A percentile compares a stretch with the other conserved stretches of the same genome.
phyloP scores from a whole-genome alignment of 2,888 invertebrate genomes.

The Tortrix viridana region DNA sequence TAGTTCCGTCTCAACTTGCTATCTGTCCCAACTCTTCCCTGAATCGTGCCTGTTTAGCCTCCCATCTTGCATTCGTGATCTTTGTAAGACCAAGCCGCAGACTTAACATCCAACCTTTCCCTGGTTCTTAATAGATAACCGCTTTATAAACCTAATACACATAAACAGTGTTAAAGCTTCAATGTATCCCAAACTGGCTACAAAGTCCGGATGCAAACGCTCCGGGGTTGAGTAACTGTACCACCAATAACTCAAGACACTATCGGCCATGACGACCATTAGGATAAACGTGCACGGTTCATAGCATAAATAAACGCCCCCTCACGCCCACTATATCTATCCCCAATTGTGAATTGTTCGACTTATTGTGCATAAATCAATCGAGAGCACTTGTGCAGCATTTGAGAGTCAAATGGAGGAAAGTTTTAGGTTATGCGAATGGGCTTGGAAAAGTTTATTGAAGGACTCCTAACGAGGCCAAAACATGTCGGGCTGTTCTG shows the following conservation, averaged over 20 bases:
- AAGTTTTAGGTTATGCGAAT: slow-evolving; percentile 11
- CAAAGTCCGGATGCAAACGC: not conserved
- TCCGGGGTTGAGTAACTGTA: slow-evolving; percentile 15
- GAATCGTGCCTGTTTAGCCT: too few relatives aligned
- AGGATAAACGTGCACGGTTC: slow-evolving; percentile 47
- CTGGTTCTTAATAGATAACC: too few relatives aligned
- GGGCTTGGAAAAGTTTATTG: not conserved
- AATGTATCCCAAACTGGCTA: too few relatives aligned
- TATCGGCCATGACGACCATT: slow-evolving; percentile 35
- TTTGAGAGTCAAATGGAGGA: slow-evolving; percentile 22
- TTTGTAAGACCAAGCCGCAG: too few relatives aligned
- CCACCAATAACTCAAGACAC: slow-evolving; percentile 28
- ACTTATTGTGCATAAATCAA: slow-evolving; percentile 13
- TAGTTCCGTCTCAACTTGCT: too few relatives aligned
- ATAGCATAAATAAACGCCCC: slow-evolving; percentile 54
- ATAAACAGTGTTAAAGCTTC: too few relatives aligned
- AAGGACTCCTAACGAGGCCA: not conserved
- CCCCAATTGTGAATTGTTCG: slow-evolving; percentile 36
- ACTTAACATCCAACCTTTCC: too few relatives aligned
- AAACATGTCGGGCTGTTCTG: too few relatives aligned
- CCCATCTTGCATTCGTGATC: too few relatives aligned
- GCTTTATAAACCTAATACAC: too few relatives aligned
- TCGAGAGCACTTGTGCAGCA: slow-evolving; percentile 1
- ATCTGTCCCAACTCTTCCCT: too few relatives aligned
- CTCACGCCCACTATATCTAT: slow-evolving; percentile 41